A percentile compares a stretch with the other conserved stretches of the same genome.
Evolutionary conservation across 2,888 invertebrate species (phyloP).

Genomic region (Camponotus fellah): DNA sequence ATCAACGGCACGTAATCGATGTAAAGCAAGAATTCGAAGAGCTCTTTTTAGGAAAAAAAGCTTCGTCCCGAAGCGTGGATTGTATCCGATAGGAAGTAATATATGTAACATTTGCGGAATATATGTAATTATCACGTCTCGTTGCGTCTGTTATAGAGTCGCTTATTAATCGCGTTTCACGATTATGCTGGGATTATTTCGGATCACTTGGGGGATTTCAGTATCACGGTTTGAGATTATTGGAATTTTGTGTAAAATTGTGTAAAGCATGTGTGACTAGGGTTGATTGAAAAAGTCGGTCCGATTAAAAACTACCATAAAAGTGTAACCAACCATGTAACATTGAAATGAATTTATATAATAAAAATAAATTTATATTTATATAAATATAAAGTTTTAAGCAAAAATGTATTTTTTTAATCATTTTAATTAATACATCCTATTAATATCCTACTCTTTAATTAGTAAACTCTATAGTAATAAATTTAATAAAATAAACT

Average conservation of each 20-base stretch:
- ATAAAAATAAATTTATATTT: too few relatives aligned
- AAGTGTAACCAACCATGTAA: too few relatives aligned
- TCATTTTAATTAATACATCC: too few relatives aligned
- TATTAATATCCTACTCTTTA: too few relatives aligned
- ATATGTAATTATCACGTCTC: constrained; percentile 19
- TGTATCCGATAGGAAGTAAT: not conserved
- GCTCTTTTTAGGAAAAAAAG: not conserved
- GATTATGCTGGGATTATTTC: not conserved
- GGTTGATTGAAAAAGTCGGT: too few relatives aligned
- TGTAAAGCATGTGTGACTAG: too few relatives aligned
- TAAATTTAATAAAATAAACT: too few relatives aligned
- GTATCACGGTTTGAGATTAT: not conserved
- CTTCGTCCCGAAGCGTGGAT: not conserved
- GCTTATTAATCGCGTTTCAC: not conserved
- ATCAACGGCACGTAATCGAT: constrained; percentile 19
- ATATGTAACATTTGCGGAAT: not conserved
- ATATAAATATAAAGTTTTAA: too few relatives aligned
- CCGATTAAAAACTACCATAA: too few relatives aligned
- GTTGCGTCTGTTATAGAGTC: constrained; percentile 20
- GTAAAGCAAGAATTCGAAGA: constrained; percentile 10
- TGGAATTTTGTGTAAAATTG: not conserved
- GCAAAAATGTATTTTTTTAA: too few relatives aligned
- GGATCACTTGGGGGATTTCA: not conserved
- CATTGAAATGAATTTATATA: too few relatives aligned
- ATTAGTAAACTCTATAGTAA: too few relatives aligned